Conservation (phyloP, 2,797 vertebrate genomes). For the Poecilia gillii region DNA sequence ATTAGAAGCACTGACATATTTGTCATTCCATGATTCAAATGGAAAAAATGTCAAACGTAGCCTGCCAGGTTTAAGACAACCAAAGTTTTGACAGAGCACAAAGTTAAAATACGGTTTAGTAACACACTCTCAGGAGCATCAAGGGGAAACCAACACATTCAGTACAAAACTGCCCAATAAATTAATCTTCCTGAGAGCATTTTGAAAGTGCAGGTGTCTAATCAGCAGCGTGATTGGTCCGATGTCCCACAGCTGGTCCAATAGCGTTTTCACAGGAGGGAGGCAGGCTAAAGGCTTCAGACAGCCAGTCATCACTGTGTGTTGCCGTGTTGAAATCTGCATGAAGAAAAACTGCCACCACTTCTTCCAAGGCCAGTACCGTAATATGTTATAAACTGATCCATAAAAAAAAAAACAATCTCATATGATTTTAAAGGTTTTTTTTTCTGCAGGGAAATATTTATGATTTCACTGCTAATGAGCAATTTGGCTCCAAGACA, state of each 20-base stretch:
- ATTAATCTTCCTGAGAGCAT: neutral
- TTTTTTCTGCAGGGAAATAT: conserved; percentile 19
- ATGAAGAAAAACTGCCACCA: neutral
- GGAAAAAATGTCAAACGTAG: neutral
- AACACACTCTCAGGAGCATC: neutral
- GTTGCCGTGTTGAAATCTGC: neutral
- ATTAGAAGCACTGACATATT: neutral
- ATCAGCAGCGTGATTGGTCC: neutral
- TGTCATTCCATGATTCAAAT: neutral
- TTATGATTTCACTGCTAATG: conserved; percentile 49
- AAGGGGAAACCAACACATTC: neutral
- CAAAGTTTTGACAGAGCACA: neutral
- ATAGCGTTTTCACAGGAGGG: neutral
- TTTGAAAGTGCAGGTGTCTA: neutral
- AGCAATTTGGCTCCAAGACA: conserved; percentile 50
- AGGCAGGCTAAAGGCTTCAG: neutral
- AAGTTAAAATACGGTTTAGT: neutral
- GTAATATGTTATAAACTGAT: neutral
- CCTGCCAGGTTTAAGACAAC: neutral
- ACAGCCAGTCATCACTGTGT: neutral
- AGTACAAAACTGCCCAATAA: too few species aligned
- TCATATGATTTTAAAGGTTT: neutral
- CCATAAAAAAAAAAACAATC: neutral
- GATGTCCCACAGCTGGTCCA: neutral
- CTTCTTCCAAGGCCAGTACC: neutral